Evolutionary conservation across 2,888 invertebrate species (phyloP).

Genomic region (Napeogenes inachia): DNA sequence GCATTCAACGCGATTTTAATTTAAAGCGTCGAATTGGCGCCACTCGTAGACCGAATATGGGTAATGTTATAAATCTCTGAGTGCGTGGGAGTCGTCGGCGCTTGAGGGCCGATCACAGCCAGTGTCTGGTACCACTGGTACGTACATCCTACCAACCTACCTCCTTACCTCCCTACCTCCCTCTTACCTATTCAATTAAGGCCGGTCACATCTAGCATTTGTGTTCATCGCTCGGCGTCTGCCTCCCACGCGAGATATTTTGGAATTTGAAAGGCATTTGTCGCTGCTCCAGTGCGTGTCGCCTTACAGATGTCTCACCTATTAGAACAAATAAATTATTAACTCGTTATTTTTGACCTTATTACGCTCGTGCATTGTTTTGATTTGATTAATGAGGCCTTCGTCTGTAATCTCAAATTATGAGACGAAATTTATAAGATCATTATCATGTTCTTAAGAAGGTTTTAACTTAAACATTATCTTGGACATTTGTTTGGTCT

Average conservation of each 20-base stretch:
- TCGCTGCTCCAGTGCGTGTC: constrained; percentile 54
- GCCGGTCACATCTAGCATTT: constrained; percentile 59
- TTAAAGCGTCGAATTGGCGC: constrained; percentile 75
- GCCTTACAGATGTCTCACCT: constrained; percentile 52
- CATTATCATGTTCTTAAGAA: constrained; percentile 30
- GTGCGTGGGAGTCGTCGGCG: constrained; percentile 52
- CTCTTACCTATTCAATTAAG: constrained; percentile 56
- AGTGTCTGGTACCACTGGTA: constrained; percentile 31
- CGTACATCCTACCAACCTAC: constrained; percentile 13
- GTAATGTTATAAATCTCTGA: constrained; percentile 73
- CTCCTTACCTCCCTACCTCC: neutral
- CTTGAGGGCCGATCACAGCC: constrained; percentile 37
- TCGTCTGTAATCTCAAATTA: neutral
- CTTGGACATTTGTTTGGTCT: constrained; percentile 70
- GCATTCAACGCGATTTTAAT: constrained; percentile 67
- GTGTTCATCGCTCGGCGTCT: constrained; percentile 50
- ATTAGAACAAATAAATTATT: constrained; percentile 56
- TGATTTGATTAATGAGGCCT: neutral
- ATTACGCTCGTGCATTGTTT: neutral
- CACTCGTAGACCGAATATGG: constrained; percentile 72
- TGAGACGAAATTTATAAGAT: constrained; percentile 27
- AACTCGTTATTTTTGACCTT: constrained; percentile 51
- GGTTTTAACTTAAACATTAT: constrained; percentile 55
- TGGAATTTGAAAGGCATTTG: constrained; percentile 76
- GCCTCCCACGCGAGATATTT: constrained; percentile 62